Percentiles rank a stretch among this genome's conserved stretches.
These are phyloP conservation scores for Myiothlypis chrysogaster DNA, from an alignment of 2,797 vertebrate species.

Conservation along the genomic window DNA sequence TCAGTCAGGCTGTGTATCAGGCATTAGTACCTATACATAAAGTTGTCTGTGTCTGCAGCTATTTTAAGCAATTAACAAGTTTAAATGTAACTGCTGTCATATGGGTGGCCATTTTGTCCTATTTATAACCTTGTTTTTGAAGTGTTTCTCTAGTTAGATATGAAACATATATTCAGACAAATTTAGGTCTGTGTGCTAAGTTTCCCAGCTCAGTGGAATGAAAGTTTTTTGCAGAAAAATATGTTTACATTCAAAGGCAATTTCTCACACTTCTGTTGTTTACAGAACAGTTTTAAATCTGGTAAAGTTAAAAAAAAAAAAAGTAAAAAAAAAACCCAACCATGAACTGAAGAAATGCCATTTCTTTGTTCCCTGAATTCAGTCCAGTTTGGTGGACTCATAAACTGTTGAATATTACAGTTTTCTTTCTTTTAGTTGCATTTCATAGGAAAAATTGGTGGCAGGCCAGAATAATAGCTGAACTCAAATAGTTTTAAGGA, in stretches of 20 bases:
- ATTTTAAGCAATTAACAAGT: neutral
- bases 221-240: neutral
- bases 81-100: neutral
- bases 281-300: neutral
- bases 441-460: neutral
- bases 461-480: neutral
- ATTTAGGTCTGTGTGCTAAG: neutral
- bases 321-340: rapidly evolving
- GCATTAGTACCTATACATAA: neutral
- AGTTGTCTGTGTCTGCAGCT: neutral
- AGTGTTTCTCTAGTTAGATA: neutral
- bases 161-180: neutral
- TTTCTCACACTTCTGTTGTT: neutral
- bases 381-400: neutral
- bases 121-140: neutral
- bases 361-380: conserved; percentile 7
- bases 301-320: neutral
- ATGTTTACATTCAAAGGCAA: neutral
- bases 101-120: neutral
- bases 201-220: neutral
- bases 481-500: neutral
- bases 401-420: neutral
- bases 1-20: neutral
- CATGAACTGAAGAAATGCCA: neutral
- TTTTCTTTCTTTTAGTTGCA: neutral